A percentile compares a stretch with the other conserved stretches of the same genome.
Conservation (phyloP, 2,797 vertebrate genomes). For the Coranthus polyacanthus region DNA sequence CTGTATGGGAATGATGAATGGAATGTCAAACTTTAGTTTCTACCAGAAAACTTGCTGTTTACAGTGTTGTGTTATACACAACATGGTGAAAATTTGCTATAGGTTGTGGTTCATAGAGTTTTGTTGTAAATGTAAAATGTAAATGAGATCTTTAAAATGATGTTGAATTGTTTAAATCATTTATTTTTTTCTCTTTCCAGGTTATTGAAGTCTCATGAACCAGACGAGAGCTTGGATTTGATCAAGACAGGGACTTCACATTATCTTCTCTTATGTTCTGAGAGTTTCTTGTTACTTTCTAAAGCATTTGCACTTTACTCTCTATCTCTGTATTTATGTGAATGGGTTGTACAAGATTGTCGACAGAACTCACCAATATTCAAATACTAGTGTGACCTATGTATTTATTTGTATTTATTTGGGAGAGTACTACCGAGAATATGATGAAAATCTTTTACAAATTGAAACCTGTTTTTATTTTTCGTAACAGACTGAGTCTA, state of each 20-base stretch:
- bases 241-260: conserved; percentile 20
- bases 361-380: not conserved
- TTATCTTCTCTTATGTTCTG: conserved; percentile 8
- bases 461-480: conserved; percentile 48
- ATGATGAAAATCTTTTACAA: conserved; percentile 20
- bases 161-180: conserved; percentile 16
- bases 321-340: conserved; percentile 22
- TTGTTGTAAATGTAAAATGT: conserved; percentile 10
- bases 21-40: not conserved
- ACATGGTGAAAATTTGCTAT: not conserved
- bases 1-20: not conserved
- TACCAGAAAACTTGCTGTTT: not conserved
- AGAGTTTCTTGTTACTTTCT: not conserved
- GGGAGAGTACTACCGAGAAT: conserved; percentile 19
- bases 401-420: conserved; percentile 6
- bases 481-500: conserved; percentile 57
- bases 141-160: not conserved
- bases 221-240: conserved; percentile 2
- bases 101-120: too few relatives aligned
- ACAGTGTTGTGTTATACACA: not conserved
- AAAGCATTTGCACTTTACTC: not conserved
- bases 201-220: conserved; percentile 22
- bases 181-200: conserved; percentile 44
- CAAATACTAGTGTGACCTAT: conserved; percentile 2
- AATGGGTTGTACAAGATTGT: not conserved